Evolutionary conservation across 2,797 vertebrate genomes (phyloP), one percentile per base, ranked within the genome.

Genomic region (Arrhamphus sclerolepis): DNA sequence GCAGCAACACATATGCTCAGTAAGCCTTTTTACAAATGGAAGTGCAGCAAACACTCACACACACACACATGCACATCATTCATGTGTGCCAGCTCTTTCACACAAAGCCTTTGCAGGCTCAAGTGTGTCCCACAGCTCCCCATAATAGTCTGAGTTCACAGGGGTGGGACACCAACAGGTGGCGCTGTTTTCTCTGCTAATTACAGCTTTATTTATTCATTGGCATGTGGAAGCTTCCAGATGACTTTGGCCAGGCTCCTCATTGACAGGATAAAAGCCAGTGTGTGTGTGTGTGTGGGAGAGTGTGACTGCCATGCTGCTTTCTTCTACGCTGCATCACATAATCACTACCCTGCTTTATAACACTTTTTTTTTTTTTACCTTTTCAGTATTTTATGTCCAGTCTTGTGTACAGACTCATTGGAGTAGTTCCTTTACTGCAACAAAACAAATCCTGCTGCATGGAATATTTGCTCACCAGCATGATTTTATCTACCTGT

Each of bases 181-280:
- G 90, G 87, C 81, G 83, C 90, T 89, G 88, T 91, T 90, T 89
- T 91, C 87, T 89, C 83, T 85, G 69, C 80, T 90, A 91, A 91
- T 92, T 88, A 83, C 41, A 22, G 66, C 77, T 87, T 89, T 85
- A 86, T 89, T 88, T 89, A 82, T 87, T 85, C 72, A 77, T 76
- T 92, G 91, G 91, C 89, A 87, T 77, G 80, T 76, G 52, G 57
- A 66, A 48, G 82, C 70, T 81, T 89, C 77, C 86, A 88, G 84
- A 90, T 88, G 81, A 84, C 85, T 89, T 89, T 90, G 84, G 83
- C 84, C 74, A 66, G 74, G 77, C 71, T 78, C 58, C 42, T 74
- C 55, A 49, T 70, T 75, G 49, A 49, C 52, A 78, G 82, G 74
- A 86, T 73, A 40, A 75, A 81, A 84, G 76, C 67, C 43, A 46